Percentiles rank a stretch among this genome's conserved stretches.
phyloP scores from a whole-genome alignment of 2,113 vertebrate genomes.

The Laticauda laticaudata region DNA sequence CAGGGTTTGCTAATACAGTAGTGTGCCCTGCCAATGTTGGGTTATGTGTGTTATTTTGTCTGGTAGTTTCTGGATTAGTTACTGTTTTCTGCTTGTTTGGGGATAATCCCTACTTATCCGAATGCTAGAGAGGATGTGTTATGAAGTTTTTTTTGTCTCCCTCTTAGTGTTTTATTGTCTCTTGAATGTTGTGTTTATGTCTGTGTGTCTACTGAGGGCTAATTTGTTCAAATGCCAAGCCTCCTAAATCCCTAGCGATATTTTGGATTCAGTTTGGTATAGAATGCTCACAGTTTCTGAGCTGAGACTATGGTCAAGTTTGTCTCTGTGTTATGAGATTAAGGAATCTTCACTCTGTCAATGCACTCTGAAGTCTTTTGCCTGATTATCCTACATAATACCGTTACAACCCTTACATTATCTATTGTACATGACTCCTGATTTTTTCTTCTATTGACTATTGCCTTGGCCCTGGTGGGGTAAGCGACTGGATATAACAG shows the following conservation, averaged over 20 bases:
- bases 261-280: not conserved
- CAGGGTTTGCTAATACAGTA: not conserved
- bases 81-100: not conserved
- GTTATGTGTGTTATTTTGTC: not conserved
- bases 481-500: not conserved
- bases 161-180: not conserved
- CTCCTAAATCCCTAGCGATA: not conserved
- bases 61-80: not conserved
- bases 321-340: not conserved
- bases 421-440: not conserved
- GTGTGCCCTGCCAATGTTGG: not conserved
- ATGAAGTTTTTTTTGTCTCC: not conserved
- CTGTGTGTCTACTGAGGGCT: not conserved
- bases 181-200: not conserved
- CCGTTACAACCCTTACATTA: no score
- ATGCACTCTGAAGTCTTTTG: not conserved
- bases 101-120: not conserved
- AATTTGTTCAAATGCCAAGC: not conserved
- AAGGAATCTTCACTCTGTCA: not conserved
- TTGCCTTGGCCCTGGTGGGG: not conserved
- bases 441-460: not conserved
- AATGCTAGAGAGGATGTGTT: not conserved
- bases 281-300: not conserved
- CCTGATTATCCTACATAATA: not conserved
- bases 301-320: not conserved